Evolutionary conservation across 2,797 vertebrate species (phyloP).

Genomic region (Sciurus carolinensis): DNA sequence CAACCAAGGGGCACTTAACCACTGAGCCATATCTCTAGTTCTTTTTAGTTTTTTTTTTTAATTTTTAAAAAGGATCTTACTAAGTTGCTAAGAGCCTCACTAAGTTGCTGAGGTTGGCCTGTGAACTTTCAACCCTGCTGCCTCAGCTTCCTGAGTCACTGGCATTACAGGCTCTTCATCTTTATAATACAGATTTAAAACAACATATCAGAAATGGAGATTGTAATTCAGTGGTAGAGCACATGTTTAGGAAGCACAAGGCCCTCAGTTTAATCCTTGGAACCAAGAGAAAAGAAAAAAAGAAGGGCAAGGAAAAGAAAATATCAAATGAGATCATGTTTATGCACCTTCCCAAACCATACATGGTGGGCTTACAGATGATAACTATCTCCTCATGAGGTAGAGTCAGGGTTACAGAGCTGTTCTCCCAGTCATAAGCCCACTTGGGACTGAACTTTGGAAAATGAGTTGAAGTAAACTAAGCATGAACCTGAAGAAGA

Average conservation of each 20-base stretch:
- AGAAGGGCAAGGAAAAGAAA: neutral
- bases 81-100: too few relatives aligned
- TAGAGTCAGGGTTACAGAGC: neutral
- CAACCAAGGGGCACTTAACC: too few relatives aligned
- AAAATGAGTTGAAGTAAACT: constrained; percentile 69
- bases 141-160: too few relatives aligned
- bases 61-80: too few relatives aligned
- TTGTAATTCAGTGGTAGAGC: neutral
- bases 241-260: neutral
- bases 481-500: constrained; percentile 67
- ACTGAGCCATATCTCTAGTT: too few relatives aligned
- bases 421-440: neutral
- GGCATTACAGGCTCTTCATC: neutral
- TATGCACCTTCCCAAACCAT: neutral
- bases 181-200: neutral
- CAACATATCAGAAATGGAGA: neutral
- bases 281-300: neutral
- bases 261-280: neutral
- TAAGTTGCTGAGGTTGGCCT: too few relatives aligned
- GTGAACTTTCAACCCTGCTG: too few relatives aligned
- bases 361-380: neutral
- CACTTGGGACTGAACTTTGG: constrained; percentile 67
- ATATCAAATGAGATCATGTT: neutral
- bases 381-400: neutral
- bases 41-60: too few relatives aligned